Conservation (phyloP, 2,888 invertebrate species). For the Meteorus colon region DNA sequence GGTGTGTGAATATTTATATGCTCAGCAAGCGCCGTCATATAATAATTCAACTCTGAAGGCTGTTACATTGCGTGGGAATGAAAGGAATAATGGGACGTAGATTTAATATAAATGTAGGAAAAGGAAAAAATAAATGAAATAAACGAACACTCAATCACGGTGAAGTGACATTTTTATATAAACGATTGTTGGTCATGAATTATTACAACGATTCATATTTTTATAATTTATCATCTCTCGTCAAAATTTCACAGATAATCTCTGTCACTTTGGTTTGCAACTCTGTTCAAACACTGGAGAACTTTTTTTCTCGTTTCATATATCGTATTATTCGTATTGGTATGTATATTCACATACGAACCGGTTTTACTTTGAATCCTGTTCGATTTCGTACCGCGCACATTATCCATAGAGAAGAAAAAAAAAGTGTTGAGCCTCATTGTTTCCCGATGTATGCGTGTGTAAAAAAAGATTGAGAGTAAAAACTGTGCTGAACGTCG, state of each 20-base stretch:
- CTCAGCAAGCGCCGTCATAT: background rate
- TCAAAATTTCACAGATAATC: conserved; percentile 3
- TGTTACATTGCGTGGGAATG: conserved; percentile 12
- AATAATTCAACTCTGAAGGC: conserved; percentile 18
- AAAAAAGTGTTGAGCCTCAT: conserved; percentile 10
- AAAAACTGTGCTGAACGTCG: conserved; percentile 41
- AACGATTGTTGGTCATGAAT: conserved; percentile 53
- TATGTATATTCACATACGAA: conserved; percentile 3
- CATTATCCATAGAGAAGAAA: conserved; percentile 18
- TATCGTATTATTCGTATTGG: background rate
- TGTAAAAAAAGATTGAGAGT: conserved; percentile 50
- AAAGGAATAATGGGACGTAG: background rate
- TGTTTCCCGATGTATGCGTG: background rate
- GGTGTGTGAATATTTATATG: conserved; percentile 21
- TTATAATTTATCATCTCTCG: conserved; percentile 24
- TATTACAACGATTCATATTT: conserved; percentile 52
- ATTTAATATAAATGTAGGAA: background rate
- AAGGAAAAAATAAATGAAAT: background rate
- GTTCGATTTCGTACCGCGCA: conserved; percentile 37
- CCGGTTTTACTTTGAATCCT: background rate
- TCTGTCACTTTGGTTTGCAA: background rate
- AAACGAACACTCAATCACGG: conserved; percentile 36
- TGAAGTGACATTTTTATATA: conserved; percentile 49
- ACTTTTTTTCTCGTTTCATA: conserved; percentile 8
- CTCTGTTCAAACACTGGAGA: background rate